Base-by-base conservation (phyloP, 1,140 invertebrate genomes). In the Rhopalosiphum padi region DNA sequence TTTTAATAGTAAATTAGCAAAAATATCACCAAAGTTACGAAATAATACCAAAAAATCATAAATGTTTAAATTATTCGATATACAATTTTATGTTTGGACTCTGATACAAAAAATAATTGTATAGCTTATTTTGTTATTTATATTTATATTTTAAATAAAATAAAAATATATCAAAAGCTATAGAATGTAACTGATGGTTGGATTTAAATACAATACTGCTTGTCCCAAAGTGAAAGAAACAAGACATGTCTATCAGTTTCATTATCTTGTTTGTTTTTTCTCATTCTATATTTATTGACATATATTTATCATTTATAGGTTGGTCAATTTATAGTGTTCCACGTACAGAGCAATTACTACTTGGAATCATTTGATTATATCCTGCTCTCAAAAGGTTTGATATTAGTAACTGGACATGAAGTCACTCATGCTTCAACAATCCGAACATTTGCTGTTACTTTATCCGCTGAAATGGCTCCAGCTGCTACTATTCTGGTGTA, bases 381-480 rank as follows among this genome's bases (percentile, higher is more conserved):
- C 23, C 97, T 99, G 2, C 97, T 99, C 96, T 97, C 98, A 0
- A 99, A 99, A 95, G 98, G 98, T 53, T 97, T 97, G 9, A 97
- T 98, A 83, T 95, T 98, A 48, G 95, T 97, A 1, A 96, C 96
- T 85, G 96, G 97, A 25, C 97, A 98, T 93, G 97, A 98, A 94
- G 96, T 95, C 21, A 97, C 97, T 96, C 95, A 96, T 95, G 94
- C 86, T 95, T 96, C 97, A 93, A 97, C 94, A 30, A 96, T 98
- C 11, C 97, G 97, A 94, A 99, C 98, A 1, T 98, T 99, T 95
- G 97, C 98, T 0, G 96, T 99, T 55, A 97, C 98, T 0, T 95
- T 99, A 11, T 98, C 98, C 43, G 96, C 98, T 2, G 98, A 99
- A 96, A 99, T 99, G 98, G 98, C 98, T 22, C 99, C 99, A 0